phyloP scores from a whole-genome alignment of 2,113 vertebrate species.

The Plecturocebus donacophilus region DNA sequence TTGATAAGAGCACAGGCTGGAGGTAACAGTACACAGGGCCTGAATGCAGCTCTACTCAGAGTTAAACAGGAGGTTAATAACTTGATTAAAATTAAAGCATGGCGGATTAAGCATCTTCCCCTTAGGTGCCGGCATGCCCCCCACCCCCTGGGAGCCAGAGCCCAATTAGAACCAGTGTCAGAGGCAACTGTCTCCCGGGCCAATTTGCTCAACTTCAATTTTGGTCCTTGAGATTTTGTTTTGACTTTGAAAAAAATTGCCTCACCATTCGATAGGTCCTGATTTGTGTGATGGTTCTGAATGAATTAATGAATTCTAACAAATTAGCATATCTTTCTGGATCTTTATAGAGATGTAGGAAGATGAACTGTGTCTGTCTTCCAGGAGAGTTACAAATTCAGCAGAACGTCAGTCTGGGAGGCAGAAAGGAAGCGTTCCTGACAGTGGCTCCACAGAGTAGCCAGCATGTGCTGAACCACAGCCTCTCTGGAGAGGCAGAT shows the following conservation, averaged over 20 bases:
- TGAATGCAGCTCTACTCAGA: not conserved
- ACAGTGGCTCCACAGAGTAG: not conserved
- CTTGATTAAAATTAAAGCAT: not conserved
- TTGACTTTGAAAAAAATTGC: conserved; percentile 38
- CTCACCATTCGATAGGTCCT: not conserved
- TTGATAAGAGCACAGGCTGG: not conserved
- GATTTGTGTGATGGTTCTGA: conserved; percentile 29
- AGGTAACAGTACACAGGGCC: not conserved
- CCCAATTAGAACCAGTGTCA: not conserved
- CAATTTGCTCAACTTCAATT: not conserved
- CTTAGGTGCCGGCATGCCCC: fast-evolving
- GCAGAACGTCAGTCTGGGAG: not conserved
- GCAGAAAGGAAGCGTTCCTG: not conserved
- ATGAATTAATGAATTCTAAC: conserved; percentile 16
- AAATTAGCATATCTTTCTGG: conserved; percentile 15
- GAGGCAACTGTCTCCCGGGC: not conserved
- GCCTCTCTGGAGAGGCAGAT: not conserved
- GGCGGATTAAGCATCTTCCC: not conserved
- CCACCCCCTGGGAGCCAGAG: not conserved
- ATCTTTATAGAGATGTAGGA: not conserved
- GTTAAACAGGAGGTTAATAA: not conserved
- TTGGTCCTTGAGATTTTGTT: conserved; percentile 32
- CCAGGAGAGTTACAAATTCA: not conserved
- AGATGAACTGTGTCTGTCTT: conserved; percentile 29
- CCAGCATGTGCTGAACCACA: fast-evolving